Evolutionary conservation across 2,113 vertebrate genomes (phyloP), one percentile per base, ranked within the genome.

Genomic region (Scolopax mira): DNA sequence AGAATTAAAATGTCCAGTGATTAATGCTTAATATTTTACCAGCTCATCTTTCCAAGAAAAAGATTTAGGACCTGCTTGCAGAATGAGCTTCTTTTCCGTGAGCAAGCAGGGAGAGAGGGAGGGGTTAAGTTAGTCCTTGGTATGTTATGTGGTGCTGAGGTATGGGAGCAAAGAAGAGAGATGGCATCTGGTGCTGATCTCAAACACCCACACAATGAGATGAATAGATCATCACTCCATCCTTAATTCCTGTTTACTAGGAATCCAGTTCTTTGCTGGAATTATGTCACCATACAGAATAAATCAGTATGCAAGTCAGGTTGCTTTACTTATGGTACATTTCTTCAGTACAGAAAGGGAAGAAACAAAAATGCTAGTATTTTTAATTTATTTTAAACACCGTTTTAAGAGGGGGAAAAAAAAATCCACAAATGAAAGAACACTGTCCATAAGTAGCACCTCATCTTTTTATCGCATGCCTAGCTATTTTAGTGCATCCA

Each of bases 101-200:
- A 85, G 58, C 42, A 57, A 39, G 17, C 13, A 31, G 10, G 35
- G 17, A 49, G 51, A 49, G 39, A 62, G 15, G 44, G 74, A 82
- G 28, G 28, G 61, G 51, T 77, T 61, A 65, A 79, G 8, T 85
- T 51, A 70, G 31, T 69, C n/a, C 49, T 79, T 88, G 55, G 13
- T 83, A 44, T 21, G 39, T 64, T 80, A 21, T 51, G 25, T 67
- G 42, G 23, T n/a, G 39, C 61, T 81, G 86, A 94, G 41, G 39
- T 84, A 92, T 72, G 31, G 65, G 18, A 90, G 90, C 61, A 72
- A 37, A 46, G 48, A 51, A 54, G 49, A 72, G 58, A 75, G 49
- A 90, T 94, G 94, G 75, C 92, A 94, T 95, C 92, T 96, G 92
- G 80, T 90, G 74, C 83, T 83, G 73, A 79, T 96, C 66, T 73